These are phyloP conservation scores for Xenopus petersii DNA, from an alignment of 2,797 vertebrate genomes.

Conservation along the genomic window DNA sequence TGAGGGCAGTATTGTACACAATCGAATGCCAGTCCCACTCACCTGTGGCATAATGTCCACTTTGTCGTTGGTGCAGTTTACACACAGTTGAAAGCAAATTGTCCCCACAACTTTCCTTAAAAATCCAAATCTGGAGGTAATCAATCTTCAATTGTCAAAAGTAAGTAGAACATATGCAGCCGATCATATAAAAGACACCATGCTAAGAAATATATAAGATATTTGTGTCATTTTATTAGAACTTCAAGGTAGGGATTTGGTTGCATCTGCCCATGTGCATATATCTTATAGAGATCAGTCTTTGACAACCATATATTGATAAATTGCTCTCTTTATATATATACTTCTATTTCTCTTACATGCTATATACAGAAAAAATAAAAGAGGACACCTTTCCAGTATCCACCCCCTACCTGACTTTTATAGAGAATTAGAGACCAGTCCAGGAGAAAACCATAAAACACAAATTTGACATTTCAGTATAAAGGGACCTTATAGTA, in stretches of 20 bases:
- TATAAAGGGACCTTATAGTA: too few relatives aligned
- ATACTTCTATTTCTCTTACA: slow-evolving; percentile 9
- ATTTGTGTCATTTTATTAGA: slow-evolving; percentile 32
- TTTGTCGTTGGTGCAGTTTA: too few relatives aligned
- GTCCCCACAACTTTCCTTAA: too few relatives aligned
- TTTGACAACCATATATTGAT: slow-evolving; percentile 29
- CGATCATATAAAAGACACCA: too few relatives aligned
- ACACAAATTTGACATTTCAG: too few relatives aligned
- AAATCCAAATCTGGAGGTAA: too few relatives aligned
- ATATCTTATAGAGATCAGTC: slow-evolving; percentile 30
- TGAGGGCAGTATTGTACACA: too few relatives aligned
- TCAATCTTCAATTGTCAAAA: too few relatives aligned
- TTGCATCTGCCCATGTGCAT: slow-evolving; percentile 41
- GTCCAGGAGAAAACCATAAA: not conserved
- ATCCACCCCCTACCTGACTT: not conserved
- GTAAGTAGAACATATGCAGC: too few relatives aligned
- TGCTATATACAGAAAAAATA: slow-evolving; percentile 41
- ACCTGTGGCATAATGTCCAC: too few relatives aligned
- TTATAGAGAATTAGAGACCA: slow-evolving; percentile 18
- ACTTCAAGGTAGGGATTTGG: slow-evolving; percentile 21
- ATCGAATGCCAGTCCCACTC: too few relatives aligned
- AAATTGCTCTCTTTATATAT: slow-evolving; percentile 5
- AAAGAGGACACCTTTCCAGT: slow-evolving; percentile 18
- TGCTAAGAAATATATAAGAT: slow-evolving; percentile 22
- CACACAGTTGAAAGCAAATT: too few relatives aligned